Conservation (phyloP, 2,888 invertebrate genomes). For the Cordilura impudica region DNA sequence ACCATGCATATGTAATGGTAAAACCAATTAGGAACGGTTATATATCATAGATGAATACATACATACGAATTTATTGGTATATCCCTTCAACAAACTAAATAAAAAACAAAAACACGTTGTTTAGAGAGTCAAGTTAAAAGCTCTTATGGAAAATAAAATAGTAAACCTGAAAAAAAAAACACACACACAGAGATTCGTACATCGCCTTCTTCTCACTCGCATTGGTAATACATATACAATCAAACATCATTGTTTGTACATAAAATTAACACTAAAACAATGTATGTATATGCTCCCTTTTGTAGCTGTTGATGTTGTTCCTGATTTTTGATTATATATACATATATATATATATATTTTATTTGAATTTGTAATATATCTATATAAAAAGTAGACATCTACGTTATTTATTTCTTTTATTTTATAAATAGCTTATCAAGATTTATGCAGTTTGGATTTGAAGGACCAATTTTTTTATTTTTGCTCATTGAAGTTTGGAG, state of each 20-base stretch:
- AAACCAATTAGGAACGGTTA: conserved; percentile 69
- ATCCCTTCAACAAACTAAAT: conserved; percentile 30
- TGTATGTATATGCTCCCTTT: too few relatives aligned
- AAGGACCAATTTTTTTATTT: neutral
- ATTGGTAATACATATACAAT: neutral
- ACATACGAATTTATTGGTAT: neutral
- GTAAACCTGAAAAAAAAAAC: neutral
- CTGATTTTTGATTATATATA: conserved; percentile 13
- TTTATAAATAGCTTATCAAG: conserved; percentile 10
- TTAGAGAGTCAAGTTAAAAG: conserved; percentile 36
- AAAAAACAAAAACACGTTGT: too few relatives aligned
- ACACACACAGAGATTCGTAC: neutral
- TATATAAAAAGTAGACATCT: neutral
- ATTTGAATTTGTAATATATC: conserved; percentile 16
- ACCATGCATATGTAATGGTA: conserved; percentile 69
- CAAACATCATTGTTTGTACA: conserved; percentile 39
- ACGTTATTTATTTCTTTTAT: neutral
- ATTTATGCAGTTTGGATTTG: conserved; percentile 5
- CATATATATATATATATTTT: conserved; percentile 14
- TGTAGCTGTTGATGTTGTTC: too few relatives aligned
- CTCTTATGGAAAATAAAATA: neutral
- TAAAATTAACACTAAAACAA: conserved; percentile 8
- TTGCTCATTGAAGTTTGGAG: neutral
- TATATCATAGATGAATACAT: conserved; percentile 59
- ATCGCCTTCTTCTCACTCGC: neutral